A percentile compares a stretch with the other conserved stretches of the same genome.
Evolutionary conservation across 1,140 invertebrate genomes (phyloP).

Genomic region (Atopsyche davidsoni): DNA sequence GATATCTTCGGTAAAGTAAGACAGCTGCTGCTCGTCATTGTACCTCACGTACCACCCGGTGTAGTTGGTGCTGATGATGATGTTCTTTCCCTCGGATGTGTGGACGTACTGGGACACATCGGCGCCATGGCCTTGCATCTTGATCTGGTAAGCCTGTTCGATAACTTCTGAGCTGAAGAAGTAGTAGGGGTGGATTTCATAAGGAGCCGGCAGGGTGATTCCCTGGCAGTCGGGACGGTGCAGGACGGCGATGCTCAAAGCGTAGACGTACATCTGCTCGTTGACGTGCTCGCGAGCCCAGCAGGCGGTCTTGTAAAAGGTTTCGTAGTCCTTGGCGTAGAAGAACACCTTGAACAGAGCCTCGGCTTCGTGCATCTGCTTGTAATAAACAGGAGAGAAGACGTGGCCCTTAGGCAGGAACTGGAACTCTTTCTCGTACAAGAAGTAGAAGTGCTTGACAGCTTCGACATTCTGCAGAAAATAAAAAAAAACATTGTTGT

Average conservation of each 20-base stretch:
- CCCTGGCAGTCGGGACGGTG: constrained; percentile 56
- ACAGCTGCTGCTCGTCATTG: constrained; percentile 49
- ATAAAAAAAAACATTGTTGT: too few relatives aligned
- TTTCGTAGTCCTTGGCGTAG: constrained; percentile 58
- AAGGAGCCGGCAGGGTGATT: constrained; percentile 56
- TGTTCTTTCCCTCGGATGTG: constrained; percentile 41
- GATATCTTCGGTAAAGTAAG: constrained; percentile 70
- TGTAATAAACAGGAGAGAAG: constrained; percentile 56
- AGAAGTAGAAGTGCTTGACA: constrained; percentile 52
- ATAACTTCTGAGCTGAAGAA: constrained; percentile 57
- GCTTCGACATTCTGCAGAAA: constrained; percentile 47
- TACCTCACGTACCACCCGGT: constrained; percentile 48
- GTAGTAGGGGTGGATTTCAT: constrained; percentile 62
- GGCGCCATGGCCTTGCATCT: constrained; percentile 45
- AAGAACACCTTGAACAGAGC: constrained; percentile 63
- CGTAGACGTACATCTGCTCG: constrained; percentile 58
- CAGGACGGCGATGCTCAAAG: constrained; percentile 52
- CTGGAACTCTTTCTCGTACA: constrained; percentile 49
- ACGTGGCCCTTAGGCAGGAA: constrained; percentile 52
- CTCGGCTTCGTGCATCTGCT: constrained; percentile 56
- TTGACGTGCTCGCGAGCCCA: constrained; percentile 59
- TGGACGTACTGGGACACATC: constrained; percentile 39
- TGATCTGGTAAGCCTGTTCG: constrained; percentile 52
- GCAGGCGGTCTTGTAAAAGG: constrained; percentile 53
- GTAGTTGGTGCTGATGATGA: constrained; percentile 49